phyloP scores from a whole-genome alignment of 2,113 vertebrate genomes.

The Stictonetta naevosa region DNA sequence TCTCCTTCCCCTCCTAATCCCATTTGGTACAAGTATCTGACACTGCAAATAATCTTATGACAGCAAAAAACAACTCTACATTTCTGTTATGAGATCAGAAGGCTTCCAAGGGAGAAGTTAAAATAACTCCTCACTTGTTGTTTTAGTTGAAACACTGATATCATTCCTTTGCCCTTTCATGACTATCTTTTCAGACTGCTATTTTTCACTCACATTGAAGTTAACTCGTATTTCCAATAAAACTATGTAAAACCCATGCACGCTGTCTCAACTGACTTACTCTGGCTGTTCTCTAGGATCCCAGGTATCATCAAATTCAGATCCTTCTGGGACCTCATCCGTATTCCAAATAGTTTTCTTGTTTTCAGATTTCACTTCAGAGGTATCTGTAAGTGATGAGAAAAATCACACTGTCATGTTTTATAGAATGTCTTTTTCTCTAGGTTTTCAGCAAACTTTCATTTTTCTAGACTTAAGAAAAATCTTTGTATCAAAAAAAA shows the following conservation, averaged over 20 bases:
- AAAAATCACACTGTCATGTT: neutral
- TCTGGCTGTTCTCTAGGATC: conserved; percentile 89
- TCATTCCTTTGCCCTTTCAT: conserved; percentile 1
- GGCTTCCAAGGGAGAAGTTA: conserved; percentile 9
- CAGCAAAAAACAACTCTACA: neutral
- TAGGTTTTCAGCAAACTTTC: neutral
- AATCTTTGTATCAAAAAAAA: neutral
- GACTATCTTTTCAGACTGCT: neutral
- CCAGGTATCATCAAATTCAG: conserved; percentile 83
- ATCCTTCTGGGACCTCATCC: conserved; percentile 85
- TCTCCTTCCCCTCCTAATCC: conserved; percentile 20
- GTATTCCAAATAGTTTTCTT: conserved; percentile 87
- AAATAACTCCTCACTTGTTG: conserved; percentile 12
- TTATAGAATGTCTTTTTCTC: neutral
- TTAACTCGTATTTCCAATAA: neutral
- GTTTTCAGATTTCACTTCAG: conserved; percentile 56
- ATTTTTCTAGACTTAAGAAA: neutral
- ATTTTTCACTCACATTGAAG: neutral
- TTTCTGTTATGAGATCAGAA: conserved; percentile 32
- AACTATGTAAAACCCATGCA: neutral
- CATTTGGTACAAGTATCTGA: conserved; percentile 13
- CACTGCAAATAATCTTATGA: conserved; percentile 18
- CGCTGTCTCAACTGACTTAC: conserved; percentile 77
- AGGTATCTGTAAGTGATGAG: conserved; percentile 35
- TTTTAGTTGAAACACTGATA: neutral